These are phyloP conservation scores for Hylaeus anthracinus DNA, from an alignment of 1,140 invertebrate genomes.

Conservation along the genomic window DNA sequence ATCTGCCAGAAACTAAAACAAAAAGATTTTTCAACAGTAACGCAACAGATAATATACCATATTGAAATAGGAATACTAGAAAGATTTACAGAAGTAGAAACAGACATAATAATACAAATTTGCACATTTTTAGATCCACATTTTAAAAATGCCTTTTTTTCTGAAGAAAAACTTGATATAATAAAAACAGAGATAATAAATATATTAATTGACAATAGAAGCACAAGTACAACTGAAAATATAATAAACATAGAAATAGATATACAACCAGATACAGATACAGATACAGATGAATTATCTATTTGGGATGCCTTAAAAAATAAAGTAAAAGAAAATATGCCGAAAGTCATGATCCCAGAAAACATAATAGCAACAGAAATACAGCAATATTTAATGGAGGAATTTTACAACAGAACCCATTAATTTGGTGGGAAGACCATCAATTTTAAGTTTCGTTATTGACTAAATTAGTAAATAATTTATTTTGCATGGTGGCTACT, in stretches of 20 bases:
- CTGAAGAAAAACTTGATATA: neutral
- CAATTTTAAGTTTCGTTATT: neutral
- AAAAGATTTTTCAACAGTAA: neutral
- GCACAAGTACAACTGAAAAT: neutral
- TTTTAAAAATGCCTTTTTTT: slow-evolving; percentile 2
- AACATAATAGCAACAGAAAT: neutral
- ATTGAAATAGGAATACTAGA: neutral
- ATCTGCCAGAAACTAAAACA: neutral
- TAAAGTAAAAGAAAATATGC: neutral
- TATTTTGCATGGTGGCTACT: neutral
- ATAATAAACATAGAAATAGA: neutral
- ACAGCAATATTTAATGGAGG: neutral
- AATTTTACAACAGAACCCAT: neutral
- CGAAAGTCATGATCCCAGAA: no score
- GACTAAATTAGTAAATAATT: neutral
- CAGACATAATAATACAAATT: neutral
- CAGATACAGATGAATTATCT: neutral
- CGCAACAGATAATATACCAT: neutral
- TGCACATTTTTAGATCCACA: neutral
- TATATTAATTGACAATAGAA: neutral
- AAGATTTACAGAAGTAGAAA: neutral
- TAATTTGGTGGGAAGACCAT: neutral
- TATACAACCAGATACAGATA: neutral
- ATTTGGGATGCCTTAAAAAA: neutral
- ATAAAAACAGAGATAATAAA: slow-evolving; percentile 1